Evolutionary conservation across 2,113 vertebrate genomes (phyloP), one percentile per base, ranked within the genome.

Genomic region (Theristicus caerulescens): DNA sequence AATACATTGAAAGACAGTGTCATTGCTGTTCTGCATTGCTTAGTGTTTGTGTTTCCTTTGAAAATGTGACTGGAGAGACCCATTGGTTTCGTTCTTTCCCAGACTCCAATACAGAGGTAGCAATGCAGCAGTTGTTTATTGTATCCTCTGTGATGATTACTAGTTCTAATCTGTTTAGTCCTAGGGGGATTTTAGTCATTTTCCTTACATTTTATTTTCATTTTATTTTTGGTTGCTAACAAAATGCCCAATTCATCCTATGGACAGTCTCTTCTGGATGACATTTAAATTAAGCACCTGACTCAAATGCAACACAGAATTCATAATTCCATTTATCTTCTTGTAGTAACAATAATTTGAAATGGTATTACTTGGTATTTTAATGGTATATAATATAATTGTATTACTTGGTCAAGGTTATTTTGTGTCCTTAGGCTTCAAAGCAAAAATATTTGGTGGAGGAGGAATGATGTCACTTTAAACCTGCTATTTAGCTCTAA

Each of bases 401-500:
- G 4, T 62, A 88, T 92, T 61, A 34, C 58, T 81, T 49, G 32
- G 47, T 62, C 92, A 90, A 90, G 94, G 40, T 67, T 92, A 86
- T 70, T 80, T 91, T 77, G 29, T 89, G 34, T 82, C 61, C 34
- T 77, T 90, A 80, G 70, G 19, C 31, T 62, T 95, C 51, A 90
- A 82, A 95, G 61, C 42, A 96, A 97, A 97, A 90, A 65, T 91
- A 93, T 93, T 85, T 95, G 62, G 61, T 86, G 94, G 86, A 94
- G 93, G 81, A 84, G 85, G 95, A 94, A 79, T 87, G 72, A 93
- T 94, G 90, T 91, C 86, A 95, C 84, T 94, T 93, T 96, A 96
- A 94, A 95, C 77, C 73, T 94, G 51, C 65, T 95, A 95, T 94
- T 86, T 85, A 96, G 90, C 77, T 97, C 61, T 86, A 82, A 84